Evolutionary conservation across 2,888 invertebrate species (phyloP).

Genomic region (Microchrysa polita): DNA sequence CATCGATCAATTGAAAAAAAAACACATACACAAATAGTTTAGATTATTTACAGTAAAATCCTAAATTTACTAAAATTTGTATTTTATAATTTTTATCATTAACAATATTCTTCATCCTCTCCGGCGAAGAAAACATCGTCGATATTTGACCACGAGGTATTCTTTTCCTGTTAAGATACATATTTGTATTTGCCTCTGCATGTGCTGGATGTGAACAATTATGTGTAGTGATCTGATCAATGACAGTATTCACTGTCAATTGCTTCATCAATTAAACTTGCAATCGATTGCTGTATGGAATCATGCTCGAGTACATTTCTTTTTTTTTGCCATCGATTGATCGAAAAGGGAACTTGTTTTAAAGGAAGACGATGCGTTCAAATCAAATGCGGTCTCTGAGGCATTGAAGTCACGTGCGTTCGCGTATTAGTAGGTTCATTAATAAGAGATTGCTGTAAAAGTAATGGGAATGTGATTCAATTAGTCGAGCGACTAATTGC

Average conservation of each 20-base stretch:
- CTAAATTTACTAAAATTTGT: too few relatives aligned
- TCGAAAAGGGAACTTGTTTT: conserved; percentile 40
- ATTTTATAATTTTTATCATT: too few relatives aligned
- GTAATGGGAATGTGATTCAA: conserved; percentile 10
- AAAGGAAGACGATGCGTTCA: conserved; percentile 23
- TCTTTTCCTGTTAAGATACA: too few relatives aligned
- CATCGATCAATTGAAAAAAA: too few relatives aligned
- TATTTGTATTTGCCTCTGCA: not conserved
- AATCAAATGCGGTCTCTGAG: not conserved
- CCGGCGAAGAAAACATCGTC: too few relatives aligned
- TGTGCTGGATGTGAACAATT: conserved; percentile 28
- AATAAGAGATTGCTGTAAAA: conserved; percentile 10
- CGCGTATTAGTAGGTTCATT: not conserved
- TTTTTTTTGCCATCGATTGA: not conserved
- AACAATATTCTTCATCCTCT: too few relatives aligned
- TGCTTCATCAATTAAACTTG: conserved; percentile 28
- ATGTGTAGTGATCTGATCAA: too few relatives aligned
- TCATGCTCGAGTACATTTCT: not conserved
- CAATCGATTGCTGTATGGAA: not conserved
- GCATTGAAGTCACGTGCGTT: conserved; percentile 35
- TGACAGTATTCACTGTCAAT: conserved; percentile 32
- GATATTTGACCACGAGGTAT: too few relatives aligned
- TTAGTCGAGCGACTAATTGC: not conserved
- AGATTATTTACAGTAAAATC: too few relatives aligned
- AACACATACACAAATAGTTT: too few relatives aligned